Base-by-base conservation (phyloP, 2,797 vertebrate genomes). In the Adrianichthys oophorus region DNA sequence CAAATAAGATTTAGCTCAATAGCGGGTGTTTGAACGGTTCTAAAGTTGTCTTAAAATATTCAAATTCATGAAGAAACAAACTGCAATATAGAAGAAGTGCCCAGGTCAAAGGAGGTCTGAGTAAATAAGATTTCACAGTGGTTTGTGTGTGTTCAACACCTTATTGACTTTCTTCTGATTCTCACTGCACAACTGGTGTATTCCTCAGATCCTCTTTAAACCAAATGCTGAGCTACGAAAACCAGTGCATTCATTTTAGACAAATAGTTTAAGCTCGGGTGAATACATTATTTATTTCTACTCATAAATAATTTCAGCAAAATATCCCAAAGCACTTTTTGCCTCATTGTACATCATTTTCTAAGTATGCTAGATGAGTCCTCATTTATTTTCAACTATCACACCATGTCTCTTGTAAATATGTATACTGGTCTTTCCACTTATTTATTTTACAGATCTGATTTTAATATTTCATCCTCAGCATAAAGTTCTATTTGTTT, bases 111-210 rank as follows among this genome's bases (percentile, higher is more conserved):
- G 86, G 82, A 78, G 76, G 87, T 6, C 10, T 17, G 51, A 87
- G 92, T 88, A 62, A 65, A 43, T 44, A 37, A 41, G 63, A 80
- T 89, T 91, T 90, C 91, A 91, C 70, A 3, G 73, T 86, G 82
- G 85, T 85, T 92, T 89, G 82, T 90, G 90, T 92, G 88, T 93
- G 91, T 90, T 84, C 65, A 85, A 17, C 44, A 21, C 80, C 88
- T 88, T 94, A 92, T 91, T 93, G 93, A 94, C 87, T 92, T 91
- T 92, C 87, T 87, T 78, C 91, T 89, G 89, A 86, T 79, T 89
- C 48, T 80, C 56, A 81, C 82, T 78, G 66, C 62, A 84, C 89
- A 62, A 72, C 87, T 74, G 68, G 55, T 84, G 32, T 90, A 86
- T 87, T 89, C 84, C 81, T 80, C 73, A 87, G 71, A 74, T 47